Conservation (phyloP, 2,113 vertebrate genomes). For the Caracal caracal region DNA sequence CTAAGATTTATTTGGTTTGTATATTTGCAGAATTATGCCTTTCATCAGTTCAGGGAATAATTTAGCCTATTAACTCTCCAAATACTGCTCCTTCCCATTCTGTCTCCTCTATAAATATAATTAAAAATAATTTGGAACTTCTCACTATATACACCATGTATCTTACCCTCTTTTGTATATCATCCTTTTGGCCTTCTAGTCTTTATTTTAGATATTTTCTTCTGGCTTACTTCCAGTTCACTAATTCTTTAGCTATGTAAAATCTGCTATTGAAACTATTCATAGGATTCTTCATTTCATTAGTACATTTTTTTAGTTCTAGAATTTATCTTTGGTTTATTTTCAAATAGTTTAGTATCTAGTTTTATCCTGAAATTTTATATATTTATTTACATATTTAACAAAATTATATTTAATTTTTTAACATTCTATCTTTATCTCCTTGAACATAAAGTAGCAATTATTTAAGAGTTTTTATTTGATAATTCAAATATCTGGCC, state of each 20-base stretch:
- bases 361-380: neutral
- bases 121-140: neutral
- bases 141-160: neutral
- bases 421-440: neutral
- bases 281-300: neutral
- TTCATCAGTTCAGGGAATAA: neutral
- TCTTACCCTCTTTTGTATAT: neutral
- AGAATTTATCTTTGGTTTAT: neutral
- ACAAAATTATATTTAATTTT: neutral
- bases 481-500: neutral
- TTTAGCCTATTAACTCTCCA: neutral
- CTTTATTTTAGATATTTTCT: neutral
- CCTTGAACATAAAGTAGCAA: neutral
- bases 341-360: neutral
- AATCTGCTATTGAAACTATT: neutral
- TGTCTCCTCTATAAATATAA: neutral
- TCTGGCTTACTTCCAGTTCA: neutral
- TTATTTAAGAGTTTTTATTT: neutral
- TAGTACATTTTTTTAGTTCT: neutral
- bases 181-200: neutral
- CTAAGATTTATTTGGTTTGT: neutral
- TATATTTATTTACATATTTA: neutral
- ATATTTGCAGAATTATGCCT: neutral
- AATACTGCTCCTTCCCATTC: neutral
- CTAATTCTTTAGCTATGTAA: neutral